Base-by-base conservation (phyloP, 2,113 vertebrate species). In the Drymodes brunneopygia region DNA sequence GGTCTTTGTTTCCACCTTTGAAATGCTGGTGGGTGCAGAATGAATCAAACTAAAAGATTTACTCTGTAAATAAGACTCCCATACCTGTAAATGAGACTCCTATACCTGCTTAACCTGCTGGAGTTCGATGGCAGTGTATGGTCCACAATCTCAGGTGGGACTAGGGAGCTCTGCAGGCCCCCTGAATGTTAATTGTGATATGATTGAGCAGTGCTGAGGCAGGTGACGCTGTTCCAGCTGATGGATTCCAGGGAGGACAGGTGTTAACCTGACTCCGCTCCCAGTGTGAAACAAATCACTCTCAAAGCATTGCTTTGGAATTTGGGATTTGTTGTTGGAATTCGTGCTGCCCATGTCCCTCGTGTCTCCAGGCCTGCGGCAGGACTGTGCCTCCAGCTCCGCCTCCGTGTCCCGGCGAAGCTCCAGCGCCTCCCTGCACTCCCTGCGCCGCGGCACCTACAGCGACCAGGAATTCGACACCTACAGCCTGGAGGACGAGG, bases 401-500 rank as follows among this genome's bases (percentile, higher is more conserved):
- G 98, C 99, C 0, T 98, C 99, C 0, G 99, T 98, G 10, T 99
- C 99, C 0, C 98, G 99, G 2, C 98, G 99, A 89, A 99, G 99
- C 86, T 99, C 99, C 88, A 98, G 98, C 1, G 98, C 98, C 29
- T 99, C 99, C 14, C 96, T 99, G 51, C 98, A 99, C 94, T 99
- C 99, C 2, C 97, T 99, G 92, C 98, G 98, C 11, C 97, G 98
- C 10, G 98, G 99, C 27, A 98, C 98, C n/a, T 99, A 98, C 98
- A 99, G 99, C 5, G 99, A 99, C 95, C 99, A 99, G 95, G 99
- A 99, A 81, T 98, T 99, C 18, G 99, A 99, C 94, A 98, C 98
- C 0, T 99, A 99, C 97, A 99, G 99, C 94, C 96, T 98, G 44
- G 99, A 99, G 94, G 99, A 99, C 7, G 99, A 99, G 88, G 98